These are phyloP conservation scores for Hyalella azteca DNA, from an alignment of 2,888 invertebrate genomes.

Conservation along the genomic window DNA sequence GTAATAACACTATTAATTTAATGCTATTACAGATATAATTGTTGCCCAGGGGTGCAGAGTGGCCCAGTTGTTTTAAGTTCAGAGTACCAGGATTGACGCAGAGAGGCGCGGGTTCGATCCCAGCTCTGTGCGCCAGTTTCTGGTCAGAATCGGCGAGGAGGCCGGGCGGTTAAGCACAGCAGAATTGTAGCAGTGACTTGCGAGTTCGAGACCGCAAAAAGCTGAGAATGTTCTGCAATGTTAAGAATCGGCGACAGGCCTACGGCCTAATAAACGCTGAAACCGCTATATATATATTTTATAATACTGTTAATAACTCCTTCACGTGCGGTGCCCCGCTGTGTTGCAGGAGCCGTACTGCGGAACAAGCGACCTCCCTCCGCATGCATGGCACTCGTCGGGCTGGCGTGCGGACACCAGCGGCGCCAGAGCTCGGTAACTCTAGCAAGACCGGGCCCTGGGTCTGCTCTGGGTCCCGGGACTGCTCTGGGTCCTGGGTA, in stretches of 20 bases:
- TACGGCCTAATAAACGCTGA: neutral
- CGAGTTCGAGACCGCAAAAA: neutral
- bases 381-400: conserved; percentile 19
- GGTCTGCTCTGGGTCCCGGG: neutral
- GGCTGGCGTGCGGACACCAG: neutral
- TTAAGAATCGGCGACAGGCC: neutral
- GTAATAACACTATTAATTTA: neutral
- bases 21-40: neutral
- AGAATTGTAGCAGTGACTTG: neutral
- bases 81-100: neutral
- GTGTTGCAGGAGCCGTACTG: conserved; percentile 33
- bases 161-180: too few species aligned
- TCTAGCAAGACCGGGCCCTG: neutral
- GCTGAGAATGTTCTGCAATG: neutral
- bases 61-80: neutral
- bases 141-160: too few species aligned
- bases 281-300: neutral
- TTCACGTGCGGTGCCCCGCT: neutral
- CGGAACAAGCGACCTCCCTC: neutral
- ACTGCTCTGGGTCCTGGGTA: neutral
- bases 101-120: neutral
- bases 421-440: conserved; percentile 18
- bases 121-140: neutral
- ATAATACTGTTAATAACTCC: neutral
- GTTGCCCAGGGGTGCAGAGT: neutral